Percentiles rank a stretch among this genome's conserved stretches.
Conservation (phyloP, 2,113 vertebrate genomes). For the Ceyx margarethae region DNA sequence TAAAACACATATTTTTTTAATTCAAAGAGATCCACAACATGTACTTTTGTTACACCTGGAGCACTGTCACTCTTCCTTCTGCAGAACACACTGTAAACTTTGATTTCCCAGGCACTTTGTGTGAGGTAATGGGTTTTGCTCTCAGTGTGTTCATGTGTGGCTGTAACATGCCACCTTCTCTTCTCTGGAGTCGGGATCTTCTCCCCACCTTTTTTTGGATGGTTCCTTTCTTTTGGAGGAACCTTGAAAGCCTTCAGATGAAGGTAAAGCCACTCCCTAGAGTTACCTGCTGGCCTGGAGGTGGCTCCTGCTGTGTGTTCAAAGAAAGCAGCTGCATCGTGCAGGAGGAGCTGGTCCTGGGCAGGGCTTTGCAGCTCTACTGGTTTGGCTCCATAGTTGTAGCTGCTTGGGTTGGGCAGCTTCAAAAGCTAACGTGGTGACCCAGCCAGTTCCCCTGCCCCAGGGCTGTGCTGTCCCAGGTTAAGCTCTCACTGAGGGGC, state of each 20-base stretch:
- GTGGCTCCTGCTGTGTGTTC: accelerated
- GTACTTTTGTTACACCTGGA: background rate
- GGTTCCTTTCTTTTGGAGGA: background rate
- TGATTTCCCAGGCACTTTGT: background rate
- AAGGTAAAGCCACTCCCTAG: background rate
- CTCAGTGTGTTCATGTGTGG: background rate
- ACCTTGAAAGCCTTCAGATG: background rate
- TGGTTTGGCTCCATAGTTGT: background rate
- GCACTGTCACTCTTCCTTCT: background rate
- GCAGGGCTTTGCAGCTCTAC: background rate
- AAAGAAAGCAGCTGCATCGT: background rate
- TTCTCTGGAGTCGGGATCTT: background rate
- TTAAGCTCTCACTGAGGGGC: background rate
- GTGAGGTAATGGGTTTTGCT: background rate
- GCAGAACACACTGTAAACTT: background rate
- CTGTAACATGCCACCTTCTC: accelerated
- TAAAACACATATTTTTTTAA: background rate
- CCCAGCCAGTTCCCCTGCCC: background rate
- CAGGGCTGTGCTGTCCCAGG: accelerated
- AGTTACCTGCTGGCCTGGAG: background rate
- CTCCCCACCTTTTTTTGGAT: background rate
- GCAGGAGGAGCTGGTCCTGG: background rate
- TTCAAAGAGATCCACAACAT: background rate
- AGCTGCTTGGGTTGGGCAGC: background rate
- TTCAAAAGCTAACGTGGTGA: background rate